Evolutionary conservation across 1,140 invertebrate genomes (phyloP), one percentile per base, ranked within the genome.

Genomic region (Lucilia sericata): DNA sequence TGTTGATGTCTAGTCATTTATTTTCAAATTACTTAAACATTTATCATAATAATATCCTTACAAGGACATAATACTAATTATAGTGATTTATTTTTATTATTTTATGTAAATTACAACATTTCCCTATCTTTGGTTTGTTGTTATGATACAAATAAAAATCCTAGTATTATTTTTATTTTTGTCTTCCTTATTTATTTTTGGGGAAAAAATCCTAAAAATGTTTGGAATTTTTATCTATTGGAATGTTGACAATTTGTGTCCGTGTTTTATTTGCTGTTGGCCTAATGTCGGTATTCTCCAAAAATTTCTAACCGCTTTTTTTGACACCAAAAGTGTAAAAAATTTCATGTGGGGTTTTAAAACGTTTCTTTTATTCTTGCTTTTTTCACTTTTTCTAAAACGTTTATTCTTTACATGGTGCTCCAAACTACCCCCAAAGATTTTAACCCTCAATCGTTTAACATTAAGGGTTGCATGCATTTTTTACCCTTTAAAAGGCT

Each of bases 1-100:
- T 80, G 76, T 80, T 80, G 76, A 80, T 80, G 76, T 80, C 47
- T 19, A 80, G 76, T 80, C 76, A 80, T 80, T 80, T 80, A 80
- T 80, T 80, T 80, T 80, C 76, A 8, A 19, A 51, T 80, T 42
- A 49, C 51, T 47, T n/a, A 17, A 21, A 80, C 7, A 13, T 80
- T 76, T 21, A 34, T 42, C 51, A 12, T 55, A 4, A 42, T 42
- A 8, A 42, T 42, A 42, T 42, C 42, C 42, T 42, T 42, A 42
- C 42, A 42, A 42, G 42, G 42, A 8, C 42, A 8, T 42, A 42
- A 42, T 30, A 42, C 2, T 42, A 42, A 42, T 42, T 4, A 36
- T 36, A 36, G 3, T 36, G 36, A 4, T 36, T 36, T 4, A 4
- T 36, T 36, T 36, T 8, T 8, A 36, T 36, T 36, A 36, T 4